These are phyloP conservation scores for Nasonia oneida DNA, from an alignment of 2,888 invertebrate species.

Conservation along the genomic window DNA sequence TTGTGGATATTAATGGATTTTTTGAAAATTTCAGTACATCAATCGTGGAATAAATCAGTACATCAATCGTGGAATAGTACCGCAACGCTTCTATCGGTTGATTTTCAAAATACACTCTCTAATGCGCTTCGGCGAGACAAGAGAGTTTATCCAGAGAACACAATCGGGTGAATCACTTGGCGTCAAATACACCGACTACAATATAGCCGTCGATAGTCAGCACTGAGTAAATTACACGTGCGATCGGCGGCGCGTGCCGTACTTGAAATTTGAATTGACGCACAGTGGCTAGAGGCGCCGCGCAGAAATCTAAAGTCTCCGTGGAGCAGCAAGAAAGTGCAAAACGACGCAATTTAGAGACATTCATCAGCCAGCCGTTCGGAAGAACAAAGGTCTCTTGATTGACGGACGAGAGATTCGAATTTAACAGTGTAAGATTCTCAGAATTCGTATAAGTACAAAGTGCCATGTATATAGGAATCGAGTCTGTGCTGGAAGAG, in stretches of 20 bases:
- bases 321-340: neutral
- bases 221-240: slow-evolving; percentile 1
- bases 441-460: no score
- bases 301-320: neutral
- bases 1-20: slow-evolving; percentile 1
- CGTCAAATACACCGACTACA: neutral
- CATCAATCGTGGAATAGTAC: neutral
- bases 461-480: no score
- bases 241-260: neutral
- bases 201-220: neutral
- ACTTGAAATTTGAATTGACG: slow-evolving; percentile 49
- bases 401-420: neutral
- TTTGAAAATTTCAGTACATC: neutral
- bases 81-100: neutral
- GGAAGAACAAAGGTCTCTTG: neutral
- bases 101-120: neutral
- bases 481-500: neutral
- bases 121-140: neutral
- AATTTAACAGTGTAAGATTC: neutral
- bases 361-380: neutral
- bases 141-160: neutral
- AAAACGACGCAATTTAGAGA: neutral
- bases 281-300: neutral
- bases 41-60: neutral
- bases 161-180: neutral